Percentiles rank a stretch among this genome's conserved stretches.
Evolutionary conservation across 1,140 invertebrate genomes (phyloP).

Genomic region (Sitophilus oryzae): DNA sequence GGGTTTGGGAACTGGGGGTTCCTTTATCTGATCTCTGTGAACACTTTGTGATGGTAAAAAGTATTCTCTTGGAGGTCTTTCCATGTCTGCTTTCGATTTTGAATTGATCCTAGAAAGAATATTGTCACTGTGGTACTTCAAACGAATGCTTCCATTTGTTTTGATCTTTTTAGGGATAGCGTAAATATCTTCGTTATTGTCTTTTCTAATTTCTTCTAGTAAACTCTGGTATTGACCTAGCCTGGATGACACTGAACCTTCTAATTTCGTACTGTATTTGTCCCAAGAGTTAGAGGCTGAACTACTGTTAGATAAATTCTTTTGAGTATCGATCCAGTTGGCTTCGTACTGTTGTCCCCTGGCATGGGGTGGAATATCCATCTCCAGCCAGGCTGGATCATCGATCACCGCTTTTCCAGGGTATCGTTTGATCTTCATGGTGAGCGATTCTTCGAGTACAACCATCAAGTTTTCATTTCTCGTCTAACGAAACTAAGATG

Average conservation of each 20-base stretch:
- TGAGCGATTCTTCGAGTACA: neutral
- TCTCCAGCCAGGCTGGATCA: conserved; percentile 57
- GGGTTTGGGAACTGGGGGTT: conserved; percentile 29
- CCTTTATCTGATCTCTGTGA: conserved; percentile 9
- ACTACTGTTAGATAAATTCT: conserved; percentile 32
- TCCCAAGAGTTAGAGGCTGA: conserved; percentile 37
- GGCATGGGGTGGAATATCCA: conserved; percentile 51
- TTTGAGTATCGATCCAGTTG: conserved; percentile 66
- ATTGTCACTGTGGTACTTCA: conserved; percentile 42
- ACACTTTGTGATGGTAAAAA: conserved; percentile 32
- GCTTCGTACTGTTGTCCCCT: conserved; percentile 76
- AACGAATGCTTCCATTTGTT: conserved; percentile 27
- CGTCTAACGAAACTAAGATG: too few species aligned
- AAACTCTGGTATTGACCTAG: conserved; percentile 38
- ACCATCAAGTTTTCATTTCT: too few species aligned
- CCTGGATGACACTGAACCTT: conserved; percentile 32
- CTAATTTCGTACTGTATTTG: conserved; percentile 33
- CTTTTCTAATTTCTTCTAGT: conserved; percentile 35
- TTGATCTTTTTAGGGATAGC: conserved; percentile 27
- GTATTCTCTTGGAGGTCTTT: conserved; percentile 28
- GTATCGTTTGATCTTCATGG: conserved; percentile 76
- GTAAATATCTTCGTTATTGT: conserved; percentile 26
- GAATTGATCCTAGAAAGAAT: conserved; percentile 39
- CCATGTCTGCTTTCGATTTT: conserved; percentile 27
- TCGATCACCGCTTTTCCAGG: conserved; percentile 73